Evolutionary conservation across 2,888 invertebrate species (phyloP), one percentile per base, ranked within the genome.

Genomic region (Cerastis rubricosa): DNA sequence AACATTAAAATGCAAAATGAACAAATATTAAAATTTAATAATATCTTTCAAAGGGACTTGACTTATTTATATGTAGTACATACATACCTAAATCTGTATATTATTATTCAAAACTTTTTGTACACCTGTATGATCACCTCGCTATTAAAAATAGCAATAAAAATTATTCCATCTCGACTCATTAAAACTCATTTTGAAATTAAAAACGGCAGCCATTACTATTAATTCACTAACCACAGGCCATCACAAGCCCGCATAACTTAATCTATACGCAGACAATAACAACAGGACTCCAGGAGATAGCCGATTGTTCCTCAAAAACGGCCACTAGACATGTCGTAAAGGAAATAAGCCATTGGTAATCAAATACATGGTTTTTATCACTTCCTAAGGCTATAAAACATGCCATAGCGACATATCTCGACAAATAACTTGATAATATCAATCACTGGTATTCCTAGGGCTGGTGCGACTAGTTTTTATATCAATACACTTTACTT

Each of bases 341-440:
- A 85, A 89, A 88, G 84, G 81, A 88, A 88, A 87, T 84, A 87
- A 85, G 88, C 86, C 88, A 89, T 88, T 81, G 86, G 88, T 88
- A 85, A 86, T 88, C 87, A 90, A 90, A 88, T 81, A 85, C 87
- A 85, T 74, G 86, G 83, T 88, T 89, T 89, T 90, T 90, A 91
- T 90, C 81, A 88, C 89, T 90, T 89, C 89, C 91, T 84, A 45
- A 80, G 83, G 73, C 88, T 72, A 89, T 91, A 91, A 91, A 91
- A 88, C 89, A 89, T 65, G 79, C 74, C 83, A 74, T 81, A 85
- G 86, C 83, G 86, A 87, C 84, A 85, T 89, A 87, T 82, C 86
- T 88, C 65, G 85, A 86, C 86, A 86, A 87, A 90, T 89, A 89
- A 85, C 85, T 85, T 82, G 83, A 87, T 86, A 89, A 89, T 91